These are phyloP conservation scores for Apis dorsata DNA, from an alignment of 1,140 invertebrate genomes.

Conservation along the genomic window DNA sequence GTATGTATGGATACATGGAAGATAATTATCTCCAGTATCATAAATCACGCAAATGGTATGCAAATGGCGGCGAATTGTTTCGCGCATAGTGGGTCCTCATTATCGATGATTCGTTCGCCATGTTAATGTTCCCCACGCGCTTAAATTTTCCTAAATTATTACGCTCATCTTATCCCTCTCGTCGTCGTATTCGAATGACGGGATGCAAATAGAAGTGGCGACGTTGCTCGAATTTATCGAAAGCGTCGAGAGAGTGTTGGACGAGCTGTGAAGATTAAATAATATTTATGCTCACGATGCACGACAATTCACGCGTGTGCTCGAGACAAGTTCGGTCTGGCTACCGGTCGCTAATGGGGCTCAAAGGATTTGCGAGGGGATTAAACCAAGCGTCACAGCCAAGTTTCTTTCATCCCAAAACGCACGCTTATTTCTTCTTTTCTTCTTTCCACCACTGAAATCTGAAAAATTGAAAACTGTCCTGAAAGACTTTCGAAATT, in stretches of 20 bases:
- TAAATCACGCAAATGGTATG: conserved; percentile 39
- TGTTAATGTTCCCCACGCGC: not conserved
- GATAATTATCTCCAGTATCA: conserved; percentile 42
- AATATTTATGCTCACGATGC: not conserved
- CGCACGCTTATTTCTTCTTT: not conserved
- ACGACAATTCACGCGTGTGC: not conserved
- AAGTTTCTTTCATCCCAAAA: conserved; percentile 6
- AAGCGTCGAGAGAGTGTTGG: no score
- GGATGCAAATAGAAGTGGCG: not conserved
- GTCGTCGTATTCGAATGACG: no score
- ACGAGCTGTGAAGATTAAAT: not conserved
- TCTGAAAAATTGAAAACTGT: not conserved
- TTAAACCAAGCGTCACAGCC: not conserved
- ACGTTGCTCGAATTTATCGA: not conserved
- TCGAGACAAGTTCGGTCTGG: not conserved
- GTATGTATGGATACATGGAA: conserved; percentile 9
- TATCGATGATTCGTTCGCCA: conserved; percentile 30
- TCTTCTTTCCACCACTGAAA: not conserved
- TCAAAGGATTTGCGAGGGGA: conserved; percentile 35
- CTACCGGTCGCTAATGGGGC: conserved; percentile 40
- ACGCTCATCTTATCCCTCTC: not conserved
- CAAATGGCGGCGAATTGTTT: conserved; percentile 41
- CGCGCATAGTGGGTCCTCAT: not conserved
- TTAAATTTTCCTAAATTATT: no score
- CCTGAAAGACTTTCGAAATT: no score